Percentiles rank a stretch among this genome's conserved stretches.
Evolutionary conservation across 2,113 vertebrate genomes (phyloP).

Genomic region (Agelaius tricolor): DNA sequence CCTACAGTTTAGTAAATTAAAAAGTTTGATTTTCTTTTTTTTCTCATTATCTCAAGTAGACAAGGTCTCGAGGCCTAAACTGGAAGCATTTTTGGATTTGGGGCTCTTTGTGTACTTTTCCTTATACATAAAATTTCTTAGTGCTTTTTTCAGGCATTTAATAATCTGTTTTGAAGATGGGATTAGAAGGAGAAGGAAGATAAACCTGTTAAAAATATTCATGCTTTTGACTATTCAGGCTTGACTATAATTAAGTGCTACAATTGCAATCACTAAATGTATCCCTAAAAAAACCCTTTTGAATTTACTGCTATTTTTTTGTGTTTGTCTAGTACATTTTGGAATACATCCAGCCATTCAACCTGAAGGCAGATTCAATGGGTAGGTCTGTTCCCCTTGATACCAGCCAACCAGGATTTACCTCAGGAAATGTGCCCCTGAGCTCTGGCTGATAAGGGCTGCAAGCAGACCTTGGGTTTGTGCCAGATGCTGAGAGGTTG

Average conservation of each 20-base stretch:
- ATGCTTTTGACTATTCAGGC: neutral
- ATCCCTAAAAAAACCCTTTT: neutral
- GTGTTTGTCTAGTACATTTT: neutral
- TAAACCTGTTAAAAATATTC: neutral
- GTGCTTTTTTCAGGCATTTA: neutral
- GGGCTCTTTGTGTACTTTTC: neutral
- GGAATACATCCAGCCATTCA: neutral
- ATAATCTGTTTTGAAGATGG: neutral
- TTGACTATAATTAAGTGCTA: neutral
- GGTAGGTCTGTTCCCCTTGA: neutral
- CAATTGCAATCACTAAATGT: neutral
- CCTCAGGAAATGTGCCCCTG: neutral
- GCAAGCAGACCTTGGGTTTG: neutral
- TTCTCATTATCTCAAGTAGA: neutral
- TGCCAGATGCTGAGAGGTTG: neutral
- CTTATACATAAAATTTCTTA: neutral
- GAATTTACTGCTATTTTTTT: neutral
- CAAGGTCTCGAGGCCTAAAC: neutral
- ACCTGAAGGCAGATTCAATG: neutral
- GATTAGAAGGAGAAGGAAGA: neutral
- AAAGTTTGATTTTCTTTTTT: neutral
- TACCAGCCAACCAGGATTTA: neutral
- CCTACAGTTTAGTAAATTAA: neutral
- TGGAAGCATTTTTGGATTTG: neutral
- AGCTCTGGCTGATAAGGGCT: neutral